phyloP scores from a whole-genome alignment of 2,797 vertebrate species.

The Hafferia zeledoni region DNA sequence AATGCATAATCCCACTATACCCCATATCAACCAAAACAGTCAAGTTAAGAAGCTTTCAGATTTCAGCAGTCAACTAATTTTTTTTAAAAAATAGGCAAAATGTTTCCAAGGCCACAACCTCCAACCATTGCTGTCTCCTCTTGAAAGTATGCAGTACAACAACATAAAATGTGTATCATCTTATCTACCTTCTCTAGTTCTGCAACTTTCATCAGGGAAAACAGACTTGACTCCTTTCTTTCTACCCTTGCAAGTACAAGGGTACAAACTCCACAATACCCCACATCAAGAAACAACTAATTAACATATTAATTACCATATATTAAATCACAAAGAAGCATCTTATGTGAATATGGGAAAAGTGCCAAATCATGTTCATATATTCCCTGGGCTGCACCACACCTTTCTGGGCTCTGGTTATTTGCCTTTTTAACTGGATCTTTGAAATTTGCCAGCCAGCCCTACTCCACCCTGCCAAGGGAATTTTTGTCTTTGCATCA shows the following conservation, averaged over 20 bases:
- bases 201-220: not conserved
- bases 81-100: not conserved
- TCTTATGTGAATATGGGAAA: not conserved
- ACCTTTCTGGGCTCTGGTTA: not conserved
- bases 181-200: not conserved
- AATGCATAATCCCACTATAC: not conserved
- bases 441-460: not conserved
- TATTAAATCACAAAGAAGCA: not conserved
- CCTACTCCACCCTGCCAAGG: not conserved
- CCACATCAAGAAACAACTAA: not conserved
- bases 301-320: not conserved
- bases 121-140: not conserved
- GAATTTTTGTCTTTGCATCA: not conserved
- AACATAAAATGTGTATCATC: not conserved
- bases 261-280: not conserved
- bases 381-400: not conserved
- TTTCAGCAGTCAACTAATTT: not conserved
- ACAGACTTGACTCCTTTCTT: not conserved
- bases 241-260: not conserved
- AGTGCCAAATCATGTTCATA: not conserved
- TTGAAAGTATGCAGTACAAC: rapidly evolving
- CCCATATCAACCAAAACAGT: not conserved
- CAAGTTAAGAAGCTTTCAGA: not conserved
- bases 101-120: not conserved
- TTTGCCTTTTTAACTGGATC: not conserved